Evolutionary conservation across 2,797 vertebrate species (phyloP), one percentile per base, ranked within the genome.

Genomic region (Oreonectes daqikongensis): DNA sequence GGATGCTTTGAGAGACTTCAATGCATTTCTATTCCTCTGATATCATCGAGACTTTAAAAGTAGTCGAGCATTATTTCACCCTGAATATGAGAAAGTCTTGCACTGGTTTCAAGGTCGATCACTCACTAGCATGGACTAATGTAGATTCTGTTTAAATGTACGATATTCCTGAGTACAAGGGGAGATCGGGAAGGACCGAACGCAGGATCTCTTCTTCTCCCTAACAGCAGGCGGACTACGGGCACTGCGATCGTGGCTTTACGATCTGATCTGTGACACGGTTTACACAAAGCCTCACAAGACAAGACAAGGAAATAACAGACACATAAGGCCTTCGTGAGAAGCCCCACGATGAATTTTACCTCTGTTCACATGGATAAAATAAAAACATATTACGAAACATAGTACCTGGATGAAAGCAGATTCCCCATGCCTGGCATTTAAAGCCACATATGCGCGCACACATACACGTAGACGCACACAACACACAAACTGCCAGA

Each of bases 101-200:
- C 52, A 70, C 17, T 55, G 26, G 52, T 35, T 52, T 63, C 28
- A 46, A 57, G 20, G 69, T 78, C 65, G 53, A 52, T 69, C 52
- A 53, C 66, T 71, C 66, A 82, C 78, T 72, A 76, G 77, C 79
- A 75, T 18, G 4, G 55, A 50, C 28, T 48, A 61, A 52, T 48
- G 75, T 78, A 76, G 59, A 69, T 40, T 79, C 69, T 75, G 80
- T 69, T 74, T 71, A 73, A 65, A 80, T 75, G 67, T 75, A 81
- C 65, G 50, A 40, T 77, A 78, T 84, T 84, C 83, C 83, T 84
- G 83, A 84, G 82, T 63, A 68, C 24, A 80, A 52, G 26, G 61
- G 68, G 60, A 61, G 74, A 68, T 6, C 12, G 71, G 20, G 60
- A 77, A 59, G 60, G 63, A 75, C 72, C 66, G 44, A 67, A 61